Evolutionary conservation across 2,797 vertebrate species (phyloP).

Genomic region (Cuniculus paca): DNA sequence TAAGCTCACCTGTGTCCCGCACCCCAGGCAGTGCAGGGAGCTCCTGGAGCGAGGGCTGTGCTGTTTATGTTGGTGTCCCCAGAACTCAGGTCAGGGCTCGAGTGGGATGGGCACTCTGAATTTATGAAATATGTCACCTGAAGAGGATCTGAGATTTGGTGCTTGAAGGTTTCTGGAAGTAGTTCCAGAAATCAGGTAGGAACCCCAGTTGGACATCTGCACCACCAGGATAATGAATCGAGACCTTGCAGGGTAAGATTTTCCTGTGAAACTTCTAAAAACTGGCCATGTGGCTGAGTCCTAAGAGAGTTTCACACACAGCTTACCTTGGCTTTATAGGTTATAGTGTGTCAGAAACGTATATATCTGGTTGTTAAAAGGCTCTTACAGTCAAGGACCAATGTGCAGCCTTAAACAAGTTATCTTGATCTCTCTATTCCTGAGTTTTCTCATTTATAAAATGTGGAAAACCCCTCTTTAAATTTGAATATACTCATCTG

Average conservation of each 20-base stretch:
- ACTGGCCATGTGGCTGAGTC: neutral
- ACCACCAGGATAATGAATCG: neutral
- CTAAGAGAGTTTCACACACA: neutral
- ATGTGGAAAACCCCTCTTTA: constrained; percentile 29
- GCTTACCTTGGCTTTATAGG: neutral
- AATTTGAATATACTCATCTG: neutral
- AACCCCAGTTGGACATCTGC: neutral
- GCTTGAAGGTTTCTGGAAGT: neutral
- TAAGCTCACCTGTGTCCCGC: neutral
- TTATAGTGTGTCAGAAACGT: neutral
- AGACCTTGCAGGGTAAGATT: neutral
- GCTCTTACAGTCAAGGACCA: neutral
- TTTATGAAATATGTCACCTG: constrained; percentile 11
- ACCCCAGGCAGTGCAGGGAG: fast-evolving
- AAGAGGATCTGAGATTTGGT: neutral
- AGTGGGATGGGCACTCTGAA: neutral
- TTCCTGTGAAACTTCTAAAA: neutral
- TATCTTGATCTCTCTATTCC: neutral
- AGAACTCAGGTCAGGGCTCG: neutral
- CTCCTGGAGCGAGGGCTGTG: neutral
- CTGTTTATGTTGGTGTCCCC: neutral
- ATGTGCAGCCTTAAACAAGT: neutral
- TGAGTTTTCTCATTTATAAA: constrained; percentile 47
- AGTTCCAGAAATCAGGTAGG: neutral
- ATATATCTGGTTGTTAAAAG: neutral